phyloP scores from a whole-genome alignment of 2,888 invertebrate species.

The Priocnemis perturbator region DNA sequence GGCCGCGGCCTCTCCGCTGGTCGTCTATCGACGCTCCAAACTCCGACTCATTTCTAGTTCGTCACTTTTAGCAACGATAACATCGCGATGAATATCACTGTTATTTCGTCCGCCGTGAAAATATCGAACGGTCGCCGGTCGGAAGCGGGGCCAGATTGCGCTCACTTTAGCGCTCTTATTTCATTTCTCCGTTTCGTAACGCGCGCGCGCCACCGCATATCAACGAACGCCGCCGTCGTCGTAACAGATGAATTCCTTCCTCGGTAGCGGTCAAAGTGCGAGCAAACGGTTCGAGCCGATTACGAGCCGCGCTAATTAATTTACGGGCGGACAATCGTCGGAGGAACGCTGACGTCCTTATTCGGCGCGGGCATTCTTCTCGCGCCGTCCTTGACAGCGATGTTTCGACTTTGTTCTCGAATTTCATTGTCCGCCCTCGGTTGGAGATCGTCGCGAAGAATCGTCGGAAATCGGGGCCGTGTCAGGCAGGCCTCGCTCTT shows the following conservation, averaged over 20 bases:
- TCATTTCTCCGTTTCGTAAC: constrained; percentile 2
- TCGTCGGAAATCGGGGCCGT: too few relatives aligned
- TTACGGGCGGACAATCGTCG: too few relatives aligned
- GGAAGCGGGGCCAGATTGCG: constrained; percentile 1
- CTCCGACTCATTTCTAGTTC: neutral
- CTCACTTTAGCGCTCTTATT: constrained; percentile 20
- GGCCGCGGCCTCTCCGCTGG: too few relatives aligned
- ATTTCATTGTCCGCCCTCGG: constrained; percentile 32
- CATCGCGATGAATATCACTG: too few relatives aligned
- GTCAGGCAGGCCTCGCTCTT: constrained; percentile 1
- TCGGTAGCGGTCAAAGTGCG: too few relatives aligned
- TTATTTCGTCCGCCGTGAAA: too few relatives aligned
- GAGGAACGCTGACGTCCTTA: too few relatives aligned
- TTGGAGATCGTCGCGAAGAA: constrained; percentile 27
- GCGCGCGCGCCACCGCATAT: constrained; percentile 1
- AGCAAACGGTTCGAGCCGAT: too few relatives aligned
- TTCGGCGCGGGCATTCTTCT: constrained; percentile 14
- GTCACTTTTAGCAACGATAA: constrained; percentile 21
- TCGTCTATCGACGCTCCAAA: too few relatives aligned
- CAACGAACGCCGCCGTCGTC: neutral
- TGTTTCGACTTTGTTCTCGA: constrained; percentile 28
- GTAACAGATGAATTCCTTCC: too few relatives aligned
- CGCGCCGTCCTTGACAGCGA: constrained; percentile 14
- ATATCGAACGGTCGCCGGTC: too few relatives aligned
- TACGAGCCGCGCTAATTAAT: too few relatives aligned